phyloP scores from a whole-genome alignment of 2,113 vertebrate genomes.

The Motacilla tschutschensis region DNA sequence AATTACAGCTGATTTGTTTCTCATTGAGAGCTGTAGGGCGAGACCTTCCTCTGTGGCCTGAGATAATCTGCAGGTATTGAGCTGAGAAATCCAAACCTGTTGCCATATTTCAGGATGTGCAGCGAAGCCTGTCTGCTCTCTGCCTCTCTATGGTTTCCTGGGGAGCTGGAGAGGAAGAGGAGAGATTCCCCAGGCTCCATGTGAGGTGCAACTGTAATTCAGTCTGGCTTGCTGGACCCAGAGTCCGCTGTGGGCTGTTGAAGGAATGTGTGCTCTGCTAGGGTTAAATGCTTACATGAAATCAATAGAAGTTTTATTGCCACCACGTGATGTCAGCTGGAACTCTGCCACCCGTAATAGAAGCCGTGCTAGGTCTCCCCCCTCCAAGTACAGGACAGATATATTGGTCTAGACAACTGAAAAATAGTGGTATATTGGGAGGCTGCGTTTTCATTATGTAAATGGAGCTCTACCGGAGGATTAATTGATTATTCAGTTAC shows the following conservation, averaged over 20 bases:
- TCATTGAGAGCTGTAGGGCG: background rate
- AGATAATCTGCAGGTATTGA: background rate
- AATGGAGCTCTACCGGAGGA: slow-evolving; percentile 73
- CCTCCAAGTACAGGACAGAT: slow-evolving; percentile 66
- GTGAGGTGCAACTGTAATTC: slow-evolving; percentile 35
- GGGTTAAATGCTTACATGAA: slow-evolving; percentile 64
- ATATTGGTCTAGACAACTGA: slow-evolving; percentile 76
- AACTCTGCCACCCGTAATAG: slow-evolving; percentile 66
- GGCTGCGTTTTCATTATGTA: slow-evolving; percentile 76
- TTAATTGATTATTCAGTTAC: slow-evolving; percentile 80
- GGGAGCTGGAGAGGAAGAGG: background rate
- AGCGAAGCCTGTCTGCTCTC: background rate
- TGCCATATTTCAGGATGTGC: background rate
- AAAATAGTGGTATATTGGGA: slow-evolving; percentile 68
- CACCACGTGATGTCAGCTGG: slow-evolving; percentile 61
- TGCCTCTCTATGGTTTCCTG: background rate
- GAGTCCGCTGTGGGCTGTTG: slow-evolving; percentile 21
- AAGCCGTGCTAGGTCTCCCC: slow-evolving; percentile 65
- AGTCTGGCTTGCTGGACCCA: background rate
- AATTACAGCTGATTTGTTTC: background rate
- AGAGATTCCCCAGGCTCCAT: background rate
- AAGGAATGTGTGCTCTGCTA: slow-evolving; percentile 2
- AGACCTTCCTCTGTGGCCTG: background rate
- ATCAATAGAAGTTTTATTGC: slow-evolving; percentile 60
- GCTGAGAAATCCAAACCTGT: background rate